Percentiles rank a stretch among this genome's conserved stretches.
Evolutionary conservation across 2,888 invertebrate species (phyloP).

Genomic region (Aporophyla nigra): DNA sequence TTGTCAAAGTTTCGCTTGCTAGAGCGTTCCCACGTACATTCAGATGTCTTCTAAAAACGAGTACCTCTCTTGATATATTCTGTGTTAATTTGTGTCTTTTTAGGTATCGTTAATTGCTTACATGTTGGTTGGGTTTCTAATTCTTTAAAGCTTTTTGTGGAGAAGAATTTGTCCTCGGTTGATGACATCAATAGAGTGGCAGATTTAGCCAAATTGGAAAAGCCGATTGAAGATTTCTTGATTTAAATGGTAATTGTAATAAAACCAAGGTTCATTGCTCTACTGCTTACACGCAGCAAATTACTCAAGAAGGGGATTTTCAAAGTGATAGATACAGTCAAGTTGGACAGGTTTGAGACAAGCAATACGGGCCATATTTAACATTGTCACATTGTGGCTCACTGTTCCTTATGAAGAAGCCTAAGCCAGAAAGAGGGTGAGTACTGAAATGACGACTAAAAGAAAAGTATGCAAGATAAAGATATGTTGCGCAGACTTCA

Average conservation of each 20-base stretch:
- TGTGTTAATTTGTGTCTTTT: slow-evolving; percentile 42
- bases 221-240: not conserved
- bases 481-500: fast-evolving
- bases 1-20: slow-evolving; percentile 59
- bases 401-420: not conserved
- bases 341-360: not conserved
- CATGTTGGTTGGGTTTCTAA: slow-evolving; percentile 24
- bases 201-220: not conserved
- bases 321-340: not conserved
- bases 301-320: not conserved
- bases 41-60: slow-evolving; percentile 44
- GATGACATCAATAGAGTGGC: not conserved
- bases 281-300: not conserved
- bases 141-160: slow-evolving; percentile 8
- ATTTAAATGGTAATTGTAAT: not conserved
- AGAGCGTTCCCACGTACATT: slow-evolving; percentile 49
- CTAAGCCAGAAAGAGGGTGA: not conserved
- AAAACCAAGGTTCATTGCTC: not conserved
- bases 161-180: slow-evolving; percentile 9
- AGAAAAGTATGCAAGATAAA: not conserved
- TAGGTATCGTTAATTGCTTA: slow-evolving; percentile 32
- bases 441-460: too few species aligned
- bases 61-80: slow-evolving; percentile 29
- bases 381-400: not conserved
- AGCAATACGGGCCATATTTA: not conserved